Evolutionary conservation across 2,113 vertebrate genomes (phyloP).

Genomic region (Plotosus lineatus): DNA sequence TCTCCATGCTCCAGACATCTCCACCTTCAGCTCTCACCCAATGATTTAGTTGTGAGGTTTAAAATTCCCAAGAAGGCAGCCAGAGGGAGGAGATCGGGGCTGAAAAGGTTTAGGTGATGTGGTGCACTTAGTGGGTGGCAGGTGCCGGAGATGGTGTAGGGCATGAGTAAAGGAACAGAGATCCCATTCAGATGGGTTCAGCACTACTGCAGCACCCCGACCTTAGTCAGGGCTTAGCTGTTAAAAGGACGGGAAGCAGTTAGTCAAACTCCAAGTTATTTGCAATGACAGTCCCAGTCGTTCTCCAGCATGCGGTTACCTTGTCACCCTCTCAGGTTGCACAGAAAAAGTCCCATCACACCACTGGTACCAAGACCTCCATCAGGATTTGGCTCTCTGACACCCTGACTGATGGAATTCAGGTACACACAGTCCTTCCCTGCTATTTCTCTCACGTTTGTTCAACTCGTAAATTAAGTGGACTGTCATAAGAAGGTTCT

Average conservation of each 20-base stretch:
- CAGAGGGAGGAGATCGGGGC: conserved; percentile 10
- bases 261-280: conserved; percentile 52
- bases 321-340: conserved; percentile 53
- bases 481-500: conserved; percentile 10
- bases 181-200: conserved; percentile 49
- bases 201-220: neutral
- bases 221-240: conserved; percentile 24
- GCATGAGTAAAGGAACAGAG: conserved; percentile 45
- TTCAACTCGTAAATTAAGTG: conserved; percentile 19
- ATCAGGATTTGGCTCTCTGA: conserved; percentile 44
- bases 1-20: conserved; percentile 3
- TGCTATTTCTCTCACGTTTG: conserved; percentile 20
- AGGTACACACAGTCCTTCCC: conserved; percentile 10
- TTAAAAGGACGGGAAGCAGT: conserved; percentile 51
- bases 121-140: conserved; percentile 45
- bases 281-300: conserved; percentile 44
- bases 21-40: conserved; percentile 1
- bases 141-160: conserved; percentile 32
- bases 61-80: conserved; percentile 28
- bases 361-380: conserved; percentile 19
- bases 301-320: conserved; percentile 38
- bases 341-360: conserved; percentile 42
- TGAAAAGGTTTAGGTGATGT: conserved; percentile 39
- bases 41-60: conserved; percentile 35
- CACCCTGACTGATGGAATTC: conserved; percentile 30